Evolutionary conservation across 2,797 vertebrate species (phyloP).

Genomic region (Acridotheres tristis): DNA sequence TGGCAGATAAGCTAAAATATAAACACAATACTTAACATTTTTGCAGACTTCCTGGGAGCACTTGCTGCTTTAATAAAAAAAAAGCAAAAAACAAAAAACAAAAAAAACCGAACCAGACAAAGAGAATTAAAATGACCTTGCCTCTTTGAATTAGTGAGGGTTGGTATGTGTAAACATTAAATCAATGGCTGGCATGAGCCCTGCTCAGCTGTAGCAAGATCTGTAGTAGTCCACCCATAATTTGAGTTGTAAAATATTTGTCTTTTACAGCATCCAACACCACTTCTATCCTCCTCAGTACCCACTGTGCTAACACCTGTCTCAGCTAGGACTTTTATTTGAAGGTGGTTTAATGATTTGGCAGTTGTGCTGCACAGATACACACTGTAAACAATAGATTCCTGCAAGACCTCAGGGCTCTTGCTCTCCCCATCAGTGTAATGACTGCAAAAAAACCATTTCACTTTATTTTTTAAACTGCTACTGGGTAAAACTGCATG

Average conservation of each 20-base stretch:
- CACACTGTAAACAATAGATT: background rate
- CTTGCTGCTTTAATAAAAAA: background rate
- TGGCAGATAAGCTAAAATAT: background rate
- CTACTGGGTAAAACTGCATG: background rate
- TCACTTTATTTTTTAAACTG: background rate
- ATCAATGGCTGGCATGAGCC: constrained; percentile 49
- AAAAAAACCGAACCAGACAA: background rate
- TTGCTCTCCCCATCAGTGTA: background rate
- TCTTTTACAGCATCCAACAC: constrained; percentile 48
- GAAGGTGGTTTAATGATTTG: constrained; percentile 67
- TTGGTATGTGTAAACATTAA: constrained; percentile 38
- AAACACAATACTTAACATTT: background rate
- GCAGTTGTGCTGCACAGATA: background rate
- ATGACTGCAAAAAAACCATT: background rate
- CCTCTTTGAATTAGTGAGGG: constrained; percentile 41
- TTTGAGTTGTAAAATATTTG: constrained; percentile 42
- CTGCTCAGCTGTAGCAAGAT: background rate
- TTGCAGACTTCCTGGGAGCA: background rate
- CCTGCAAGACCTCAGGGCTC: background rate
- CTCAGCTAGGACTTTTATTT: constrained; percentile 46
- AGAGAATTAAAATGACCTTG: constrained; percentile 60
- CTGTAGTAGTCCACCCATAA: constrained; percentile 30
- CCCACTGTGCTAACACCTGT: constrained; percentile 65
- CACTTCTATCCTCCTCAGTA: background rate
- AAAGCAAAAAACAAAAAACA: background rate